A percentile compares a stretch with the other conserved stretches of the same genome.
Conservation (phyloP, 2,797 vertebrate genomes). For the Antennarius maculatus region DNA sequence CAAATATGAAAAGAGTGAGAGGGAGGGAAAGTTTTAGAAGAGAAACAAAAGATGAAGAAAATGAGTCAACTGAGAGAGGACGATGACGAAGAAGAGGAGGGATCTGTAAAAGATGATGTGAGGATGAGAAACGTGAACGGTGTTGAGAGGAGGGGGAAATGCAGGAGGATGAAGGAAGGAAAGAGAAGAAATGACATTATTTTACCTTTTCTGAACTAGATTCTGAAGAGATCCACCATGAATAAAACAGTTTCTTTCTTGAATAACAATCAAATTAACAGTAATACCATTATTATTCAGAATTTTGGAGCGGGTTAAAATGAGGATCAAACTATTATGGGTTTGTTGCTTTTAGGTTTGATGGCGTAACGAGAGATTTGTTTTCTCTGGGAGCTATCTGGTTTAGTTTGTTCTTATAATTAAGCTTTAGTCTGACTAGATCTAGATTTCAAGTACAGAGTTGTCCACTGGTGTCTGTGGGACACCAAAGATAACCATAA, state of each 20-base stretch:
- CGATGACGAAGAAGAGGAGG: background rate
- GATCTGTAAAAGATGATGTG: background rate
- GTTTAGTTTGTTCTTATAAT: conserved; percentile 1
- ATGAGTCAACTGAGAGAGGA: background rate
- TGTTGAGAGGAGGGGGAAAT: background rate
- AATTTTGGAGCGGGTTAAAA: background rate
- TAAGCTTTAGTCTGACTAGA: conserved; percentile 21
- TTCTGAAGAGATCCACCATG: no score
- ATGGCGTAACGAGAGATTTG: no score
- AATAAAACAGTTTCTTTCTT: no score
- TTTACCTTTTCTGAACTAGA: no score
- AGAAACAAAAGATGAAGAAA: conserved; percentile 3
- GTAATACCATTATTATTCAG: no score
- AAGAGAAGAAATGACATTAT: no score
- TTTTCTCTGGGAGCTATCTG: background rate
- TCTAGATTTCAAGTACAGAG: conserved; percentile 8
- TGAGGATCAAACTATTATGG: conserved; percentile 1
- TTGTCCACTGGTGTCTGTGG: background rate
- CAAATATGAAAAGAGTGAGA: conserved; percentile 65
- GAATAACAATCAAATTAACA: no score
- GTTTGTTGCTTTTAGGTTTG: background rate
- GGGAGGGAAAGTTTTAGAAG: background rate
- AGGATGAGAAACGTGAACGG: no score
- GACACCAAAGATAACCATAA: conserved; percentile 13
- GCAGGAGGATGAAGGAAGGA: background rate